These are phyloP conservation scores for Thecophora atra DNA, from an alignment of 2,888 invertebrate species.

Conservation along the genomic window DNA sequence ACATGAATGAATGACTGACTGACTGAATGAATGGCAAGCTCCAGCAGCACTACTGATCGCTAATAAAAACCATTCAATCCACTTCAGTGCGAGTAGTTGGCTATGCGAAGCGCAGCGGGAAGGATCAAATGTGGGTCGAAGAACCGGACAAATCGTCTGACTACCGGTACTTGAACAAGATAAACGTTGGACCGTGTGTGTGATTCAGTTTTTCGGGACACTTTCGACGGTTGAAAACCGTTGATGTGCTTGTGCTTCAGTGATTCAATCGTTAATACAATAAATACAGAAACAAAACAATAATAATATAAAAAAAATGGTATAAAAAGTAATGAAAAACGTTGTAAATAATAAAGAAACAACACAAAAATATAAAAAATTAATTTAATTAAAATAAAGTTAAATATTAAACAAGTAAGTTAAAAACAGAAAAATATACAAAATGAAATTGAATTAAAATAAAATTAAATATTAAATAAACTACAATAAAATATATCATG, in stretches of 20 bases:
- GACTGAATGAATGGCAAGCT: background rate
- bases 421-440: background rate
- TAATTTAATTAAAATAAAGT: background rate
- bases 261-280: too few species aligned
- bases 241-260: too few species aligned
- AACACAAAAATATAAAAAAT: background rate
- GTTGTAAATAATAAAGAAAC: too few species aligned
- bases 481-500: background rate
- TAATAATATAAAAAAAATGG: too few species aligned
- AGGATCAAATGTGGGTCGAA: conserved; percentile 46
- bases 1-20: background rate
- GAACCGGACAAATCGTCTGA: background rate
- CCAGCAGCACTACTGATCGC: background rate
- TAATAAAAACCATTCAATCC: conserved; percentile 44
- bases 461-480: background rate
- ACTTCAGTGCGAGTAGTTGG: conserved; percentile 47
- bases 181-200: too few species aligned
- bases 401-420: background rate
- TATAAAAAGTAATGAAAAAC: too few species aligned
- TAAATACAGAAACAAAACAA: too few species aligned
- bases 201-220: too few species aligned
- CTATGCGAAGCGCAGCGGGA: conserved; percentile 45
- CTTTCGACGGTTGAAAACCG: too few species aligned
- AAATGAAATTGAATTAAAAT: background rate
- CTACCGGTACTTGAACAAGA: too few species aligned